Conservation (phyloP, 2,797 vertebrate species). For the Anguilla megastoma region DNA sequence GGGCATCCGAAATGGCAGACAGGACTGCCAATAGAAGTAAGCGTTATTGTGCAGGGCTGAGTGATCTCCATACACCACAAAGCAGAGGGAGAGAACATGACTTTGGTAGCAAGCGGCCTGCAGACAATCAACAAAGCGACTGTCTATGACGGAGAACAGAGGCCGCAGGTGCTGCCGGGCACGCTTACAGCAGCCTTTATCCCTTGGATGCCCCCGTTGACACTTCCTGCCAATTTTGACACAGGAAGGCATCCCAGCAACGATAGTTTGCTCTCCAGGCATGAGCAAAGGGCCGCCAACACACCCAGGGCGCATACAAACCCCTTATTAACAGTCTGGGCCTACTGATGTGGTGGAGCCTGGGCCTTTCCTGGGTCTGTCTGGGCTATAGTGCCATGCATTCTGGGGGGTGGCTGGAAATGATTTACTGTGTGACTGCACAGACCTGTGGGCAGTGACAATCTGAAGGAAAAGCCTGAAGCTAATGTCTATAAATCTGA, state of each 20-base stretch:
- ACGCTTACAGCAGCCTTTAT: conserved; percentile 66
- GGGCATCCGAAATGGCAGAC: conserved; percentile 54
- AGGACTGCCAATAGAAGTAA: conserved; percentile 69
- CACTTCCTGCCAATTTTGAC: conserved; percentile 74
- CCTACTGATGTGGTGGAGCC: conserved; percentile 44
- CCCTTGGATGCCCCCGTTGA: conserved; percentile 19
- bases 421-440: conserved; percentile 47
- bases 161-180: conserved; percentile 75
- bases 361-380: conserved; percentile 46
- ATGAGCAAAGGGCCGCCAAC: conserved; percentile 63
- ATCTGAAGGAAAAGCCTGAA: conserved; percentile 36
- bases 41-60: conserved; percentile 73
- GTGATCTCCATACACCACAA: conserved; percentile 69
- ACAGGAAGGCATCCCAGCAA: conserved; percentile 76
- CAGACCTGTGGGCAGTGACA: conserved; percentile 41
- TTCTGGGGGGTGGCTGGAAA: conserved; percentile 55
- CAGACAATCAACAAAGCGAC: conserved; percentile 71
- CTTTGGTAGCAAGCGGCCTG: conserved; percentile 64
- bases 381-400: conserved; percentile 56
- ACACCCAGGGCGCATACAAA: conserved; percentile 45
- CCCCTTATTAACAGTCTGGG: not conserved
- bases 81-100: conserved; percentile 67
- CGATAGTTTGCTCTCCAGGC: conserved; percentile 62
- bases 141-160: conserved; percentile 65
- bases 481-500: conserved; percentile 52